phyloP scores from a whole-genome alignment of 2,113 vertebrate genomes.

The Percina caprodes region DNA sequence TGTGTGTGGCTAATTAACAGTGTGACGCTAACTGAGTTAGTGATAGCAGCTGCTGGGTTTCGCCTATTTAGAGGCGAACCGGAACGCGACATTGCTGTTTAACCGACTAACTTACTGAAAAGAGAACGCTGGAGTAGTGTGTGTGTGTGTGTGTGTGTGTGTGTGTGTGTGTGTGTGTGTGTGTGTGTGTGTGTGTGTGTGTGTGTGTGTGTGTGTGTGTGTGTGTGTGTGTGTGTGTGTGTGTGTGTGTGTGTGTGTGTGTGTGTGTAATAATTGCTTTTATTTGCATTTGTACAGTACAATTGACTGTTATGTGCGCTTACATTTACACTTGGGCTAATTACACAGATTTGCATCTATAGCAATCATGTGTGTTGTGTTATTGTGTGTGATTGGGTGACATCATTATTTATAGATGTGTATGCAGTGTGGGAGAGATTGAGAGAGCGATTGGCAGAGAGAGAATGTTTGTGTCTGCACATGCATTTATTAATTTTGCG shows the following conservation, averaged over 20 bases:
- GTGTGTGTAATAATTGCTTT: conserved; percentile 25
- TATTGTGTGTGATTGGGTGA: background rate
- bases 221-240: background rate
- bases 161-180: background rate
- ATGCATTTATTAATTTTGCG: background rate
- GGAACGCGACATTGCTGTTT: conserved; percentile 44
- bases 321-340: conserved; percentile 7
- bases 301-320: background rate
- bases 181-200: background rate
- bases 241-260: background rate
- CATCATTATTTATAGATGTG: background rate
- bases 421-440: background rate
- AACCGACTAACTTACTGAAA: conserved; percentile 30
- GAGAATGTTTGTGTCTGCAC: background rate
- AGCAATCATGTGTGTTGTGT: background rate
- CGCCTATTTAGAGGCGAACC: conserved; percentile 29
- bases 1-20: conserved; percentile 58
- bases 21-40: conserved; percentile 32
- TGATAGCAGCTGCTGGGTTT: conserved; percentile 37
- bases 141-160: background rate
- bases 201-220: background rate
- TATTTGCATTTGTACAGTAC: conserved; percentile 39
- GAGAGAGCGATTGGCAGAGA: background rate
- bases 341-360: conserved; percentile 7
- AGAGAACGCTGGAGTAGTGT: background rate